Conservation (phyloP, 2,797 vertebrate genomes). For the Bovichtus variegatus region DNA sequence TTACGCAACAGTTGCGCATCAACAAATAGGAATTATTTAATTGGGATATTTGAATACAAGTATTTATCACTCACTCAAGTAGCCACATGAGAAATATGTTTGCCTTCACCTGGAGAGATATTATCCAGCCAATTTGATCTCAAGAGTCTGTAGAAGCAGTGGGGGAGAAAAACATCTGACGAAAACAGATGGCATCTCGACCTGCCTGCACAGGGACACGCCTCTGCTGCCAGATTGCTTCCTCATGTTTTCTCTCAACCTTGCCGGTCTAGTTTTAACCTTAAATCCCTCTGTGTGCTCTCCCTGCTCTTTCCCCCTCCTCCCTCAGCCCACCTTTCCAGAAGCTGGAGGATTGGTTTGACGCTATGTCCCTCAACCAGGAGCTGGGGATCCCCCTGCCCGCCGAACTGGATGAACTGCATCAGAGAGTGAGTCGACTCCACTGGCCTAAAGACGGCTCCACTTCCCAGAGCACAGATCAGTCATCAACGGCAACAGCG, state of each 20-base stretch:
- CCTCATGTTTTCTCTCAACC: constrained; percentile 61
- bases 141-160: neutral
- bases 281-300: constrained; percentile 37
- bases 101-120: neutral
- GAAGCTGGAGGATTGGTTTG: constrained; percentile 96
- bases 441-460: constrained; percentile 84
- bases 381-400: constrained; percentile 95
- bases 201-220: constrained; percentile 30
- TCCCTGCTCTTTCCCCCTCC: neutral
- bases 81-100: neutral
- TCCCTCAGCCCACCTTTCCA: constrained; percentile 91
- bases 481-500: constrained; percentile 53
- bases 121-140: neutral
- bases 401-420: constrained; percentile 93
- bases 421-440: constrained; percentile 88
- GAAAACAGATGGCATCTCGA: constrained; percentile 38
- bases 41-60: neutral
- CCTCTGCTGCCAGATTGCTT: constrained; percentile 62
- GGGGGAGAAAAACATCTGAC: neutral
- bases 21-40: neutral
- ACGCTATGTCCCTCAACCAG: constrained; percentile 92
- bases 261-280: constrained; percentile 57
- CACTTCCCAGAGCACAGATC: constrained; percentile 59
- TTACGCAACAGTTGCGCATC: neutral
- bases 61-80: neutral